Evolutionary conservation across 2,888 invertebrate species (phyloP).

Genomic region (Nomada lathburiana): DNA sequence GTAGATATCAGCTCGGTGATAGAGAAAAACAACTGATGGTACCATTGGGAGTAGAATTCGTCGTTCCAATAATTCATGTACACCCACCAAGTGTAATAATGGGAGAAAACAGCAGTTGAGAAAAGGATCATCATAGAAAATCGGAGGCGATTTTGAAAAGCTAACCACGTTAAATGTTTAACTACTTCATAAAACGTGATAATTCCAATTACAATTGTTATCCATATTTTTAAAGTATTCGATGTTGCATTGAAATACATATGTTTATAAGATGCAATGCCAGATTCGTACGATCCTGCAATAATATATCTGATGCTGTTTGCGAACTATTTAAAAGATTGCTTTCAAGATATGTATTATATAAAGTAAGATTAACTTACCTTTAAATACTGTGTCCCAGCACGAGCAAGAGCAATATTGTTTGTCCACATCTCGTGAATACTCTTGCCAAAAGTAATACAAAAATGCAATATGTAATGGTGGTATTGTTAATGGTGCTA

Average conservation of each 20-base stretch:
- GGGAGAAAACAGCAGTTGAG: constrained; percentile 87
- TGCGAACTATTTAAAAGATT: not conserved
- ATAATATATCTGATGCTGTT: constrained; percentile 42
- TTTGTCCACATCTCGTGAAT: constrained; percentile 88
- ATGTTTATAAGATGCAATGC: constrained; percentile 89
- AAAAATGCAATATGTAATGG: constrained; percentile 87
- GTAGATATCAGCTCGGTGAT: constrained; percentile 88
- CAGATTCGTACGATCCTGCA: constrained; percentile 88
- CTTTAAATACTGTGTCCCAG: constrained; percentile 92
- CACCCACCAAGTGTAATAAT: constrained; percentile 90
- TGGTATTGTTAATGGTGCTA: constrained; percentile 85
- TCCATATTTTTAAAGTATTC: constrained; percentile 89
- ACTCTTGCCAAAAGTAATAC: constrained; percentile 89
- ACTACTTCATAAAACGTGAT: constrained; percentile 88
- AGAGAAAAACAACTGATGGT: constrained; percentile 88
- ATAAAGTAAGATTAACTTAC: constrained; percentile 78
- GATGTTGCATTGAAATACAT: constrained; percentile 89
- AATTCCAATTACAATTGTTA: constrained; percentile 86
- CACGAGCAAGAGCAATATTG: constrained; percentile 89
- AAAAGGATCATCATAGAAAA: constrained; percentile 88
- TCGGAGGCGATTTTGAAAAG: constrained; percentile 85
- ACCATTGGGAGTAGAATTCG: constrained; percentile 89
- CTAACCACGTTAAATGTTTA: constrained; percentile 86
- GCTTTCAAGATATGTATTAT: not conserved
- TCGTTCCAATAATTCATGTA: constrained; percentile 90